Percentiles rank a stretch among this genome's conserved stretches.
Evolutionary conservation across 2,113 vertebrate species (phyloP).

Genomic region (Pelobates fuscus): DNA sequence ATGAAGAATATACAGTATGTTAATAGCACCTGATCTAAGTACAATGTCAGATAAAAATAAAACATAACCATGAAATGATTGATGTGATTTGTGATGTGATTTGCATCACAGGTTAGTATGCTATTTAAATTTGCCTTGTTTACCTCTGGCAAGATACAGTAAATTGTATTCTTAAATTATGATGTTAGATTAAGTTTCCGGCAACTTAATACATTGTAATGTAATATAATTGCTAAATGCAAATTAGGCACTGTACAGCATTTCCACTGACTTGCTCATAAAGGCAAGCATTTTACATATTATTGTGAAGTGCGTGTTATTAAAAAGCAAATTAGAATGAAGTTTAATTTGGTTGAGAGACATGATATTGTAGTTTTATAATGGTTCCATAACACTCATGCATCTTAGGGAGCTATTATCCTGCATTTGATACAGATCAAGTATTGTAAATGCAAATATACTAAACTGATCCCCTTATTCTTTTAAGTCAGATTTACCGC

Average conservation of each 20-base stretch:
- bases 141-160: constrained; percentile 61
- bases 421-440: neutral
- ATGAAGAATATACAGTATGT: too few species aligned
- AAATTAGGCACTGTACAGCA: constrained; percentile 68
- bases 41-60: too few species aligned
- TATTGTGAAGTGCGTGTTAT: constrained; percentile 65
- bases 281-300: constrained; percentile 69
- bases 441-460: constrained; percentile 28
- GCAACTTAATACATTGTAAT: constrained; percentile 69
- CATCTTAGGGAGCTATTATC: constrained; percentile 26
- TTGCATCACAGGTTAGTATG: too few species aligned
- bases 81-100: too few species aligned
- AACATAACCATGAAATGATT: too few species aligned
- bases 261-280: constrained; percentile 63
- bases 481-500: constrained; percentile 16
- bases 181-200: constrained; percentile 69
- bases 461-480: neutral
- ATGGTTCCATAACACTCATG: constrained; percentile 21
- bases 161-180: constrained; percentile 71
- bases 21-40: too few species aligned
- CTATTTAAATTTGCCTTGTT: constrained; percentile 62
- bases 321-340: constrained; percentile 72
- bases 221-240: constrained; percentile 74
- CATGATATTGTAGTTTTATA: constrained; percentile 52
- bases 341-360: constrained; percentile 66